phyloP scores from a whole-genome alignment of 2,888 invertebrate species.

The Blastobasis lacticolella region DNA sequence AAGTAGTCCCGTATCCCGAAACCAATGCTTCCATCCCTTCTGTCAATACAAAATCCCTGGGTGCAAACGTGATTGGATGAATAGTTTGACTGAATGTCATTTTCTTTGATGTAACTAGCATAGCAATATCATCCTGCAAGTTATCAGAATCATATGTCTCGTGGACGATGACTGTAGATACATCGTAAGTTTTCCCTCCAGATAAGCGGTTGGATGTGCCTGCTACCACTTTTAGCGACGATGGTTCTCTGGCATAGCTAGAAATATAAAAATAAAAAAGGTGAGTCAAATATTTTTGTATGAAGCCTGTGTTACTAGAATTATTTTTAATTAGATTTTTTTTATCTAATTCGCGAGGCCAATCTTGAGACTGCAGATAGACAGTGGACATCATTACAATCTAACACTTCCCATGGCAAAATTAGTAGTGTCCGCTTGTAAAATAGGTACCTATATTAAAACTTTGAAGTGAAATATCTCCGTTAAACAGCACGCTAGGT shows the following conservation, averaged over 20 bases:
- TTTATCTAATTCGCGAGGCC: no score
- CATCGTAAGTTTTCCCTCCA: constrained; percentile 43
- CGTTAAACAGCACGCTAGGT: no score
- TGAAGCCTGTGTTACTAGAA: no score
- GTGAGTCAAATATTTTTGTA: no score
- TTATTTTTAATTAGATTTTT: no score
- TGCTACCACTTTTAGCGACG: constrained; percentile 35
- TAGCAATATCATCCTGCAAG: constrained; percentile 51
- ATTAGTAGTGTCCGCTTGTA: no score
- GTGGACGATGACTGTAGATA: constrained; percentile 37
- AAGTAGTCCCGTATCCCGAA: constrained; percentile 53
- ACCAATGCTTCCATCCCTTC: constrained; percentile 49
- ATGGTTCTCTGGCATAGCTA: constrained; percentile 34
- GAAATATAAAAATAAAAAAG: constrained; percentile 13
- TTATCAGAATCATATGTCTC: constrained; percentile 35
- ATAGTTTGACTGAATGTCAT: constrained; percentile 38
- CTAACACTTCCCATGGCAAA: no score
- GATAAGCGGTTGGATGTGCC: constrained; percentile 41
- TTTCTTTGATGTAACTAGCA: constrained; percentile 33
- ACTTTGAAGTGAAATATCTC: no score
- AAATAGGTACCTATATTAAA: no score
- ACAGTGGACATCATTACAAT: no score
- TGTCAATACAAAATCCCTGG: constrained; percentile 26
- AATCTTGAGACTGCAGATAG: no score
- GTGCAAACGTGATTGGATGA: constrained; percentile 34